Base-by-base conservation (phyloP, 2,797 vertebrate genomes). In the Hylomyscus alleni region DNA sequence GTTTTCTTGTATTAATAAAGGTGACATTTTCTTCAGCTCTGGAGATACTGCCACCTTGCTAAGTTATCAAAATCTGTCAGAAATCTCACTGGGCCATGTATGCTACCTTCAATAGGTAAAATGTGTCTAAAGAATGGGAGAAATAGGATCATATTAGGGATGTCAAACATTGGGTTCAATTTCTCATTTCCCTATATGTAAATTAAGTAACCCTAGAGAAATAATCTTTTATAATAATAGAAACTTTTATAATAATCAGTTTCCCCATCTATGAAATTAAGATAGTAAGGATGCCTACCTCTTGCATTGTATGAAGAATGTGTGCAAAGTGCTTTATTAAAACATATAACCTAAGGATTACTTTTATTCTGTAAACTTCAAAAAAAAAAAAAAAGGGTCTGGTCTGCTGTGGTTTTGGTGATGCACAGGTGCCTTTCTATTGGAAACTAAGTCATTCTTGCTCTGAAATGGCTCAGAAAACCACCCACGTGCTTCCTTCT, bases 1-100 rank as follows among this genome's bases (percentile, higher is more conserved):
- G 47, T 72, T 96, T 96, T 78, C 75, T 83, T 92, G 95, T 31
- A 54, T 52, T 65, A n/a, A 78, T 17, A 44, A 95, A 86, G 69
- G 69, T 54, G 78, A 34, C 26, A n/a, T 19, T 84, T 89, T 58
- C 17, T 22, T 94, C 52, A 52, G 86, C n/a, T 81, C 67, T 50
- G 62, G 86, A 94, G 86, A 83, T 82, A 60, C n/a, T 95, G n/a
- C 78, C 54, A 69, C 56, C 60, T 58, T 75, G 84, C 81, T 67
- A 89, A 90, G 94, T 73, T 87, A 93, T 83, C 34, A 52, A 54
- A 89, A 95, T 76, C 75, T 4, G 34, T n/a, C 29, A 78, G 47
- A 72, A 95, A 60, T 94, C 92, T 97, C 62, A 84, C 56, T 76
- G 72, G 44, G 47, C 72, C 26, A 54, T 77, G 85, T 76, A 72